phyloP scores from a whole-genome alignment of 2,797 vertebrate species.

The Hozukius guyotensis region DNA sequence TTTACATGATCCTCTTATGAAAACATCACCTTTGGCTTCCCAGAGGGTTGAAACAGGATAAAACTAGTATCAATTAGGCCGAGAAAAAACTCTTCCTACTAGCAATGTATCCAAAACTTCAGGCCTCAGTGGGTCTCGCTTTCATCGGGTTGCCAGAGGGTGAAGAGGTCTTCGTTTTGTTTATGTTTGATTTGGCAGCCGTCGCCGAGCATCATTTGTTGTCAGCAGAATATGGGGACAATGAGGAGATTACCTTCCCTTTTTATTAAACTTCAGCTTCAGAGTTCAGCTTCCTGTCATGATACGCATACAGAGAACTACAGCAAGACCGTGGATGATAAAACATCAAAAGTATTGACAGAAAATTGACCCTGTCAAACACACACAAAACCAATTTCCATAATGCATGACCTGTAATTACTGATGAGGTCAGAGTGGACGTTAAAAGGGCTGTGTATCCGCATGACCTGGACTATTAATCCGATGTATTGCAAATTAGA shows the following conservation, averaged over 20 bases:
- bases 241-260: conserved; percentile 27
- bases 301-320: background rate
- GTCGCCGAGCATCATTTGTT: conserved; percentile 41
- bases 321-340: conserved; percentile 52
- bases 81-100: conserved; percentile 40
- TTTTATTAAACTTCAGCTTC: conserved; percentile 6
- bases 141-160: conserved; percentile 69
- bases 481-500: conserved; percentile 44
- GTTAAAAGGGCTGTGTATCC: conserved; percentile 55
- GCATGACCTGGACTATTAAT: conserved; percentile 50
- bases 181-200: conserved; percentile 78
- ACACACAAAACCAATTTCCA: conserved; percentile 71
- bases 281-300: background rate
- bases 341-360: conserved; percentile 66
- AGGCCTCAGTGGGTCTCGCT: conserved; percentile 51
- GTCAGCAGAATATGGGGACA: conserved; percentile 42
- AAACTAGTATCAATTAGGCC: conserved; percentile 76
- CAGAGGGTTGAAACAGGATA: conserved; percentile 68
- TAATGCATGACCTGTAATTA: conserved; percentile 80
- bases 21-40: conserved; percentile 80
- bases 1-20: conserved; percentile 75
- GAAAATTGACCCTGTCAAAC: conserved; percentile 65
- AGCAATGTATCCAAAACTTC: conserved; percentile 56
- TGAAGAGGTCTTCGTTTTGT: conserved; percentile 59
- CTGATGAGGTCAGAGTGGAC: conserved; percentile 73